Base-by-base conservation (phyloP, 2,113 vertebrate species). In the Melanerpes formicivorus region DNA sequence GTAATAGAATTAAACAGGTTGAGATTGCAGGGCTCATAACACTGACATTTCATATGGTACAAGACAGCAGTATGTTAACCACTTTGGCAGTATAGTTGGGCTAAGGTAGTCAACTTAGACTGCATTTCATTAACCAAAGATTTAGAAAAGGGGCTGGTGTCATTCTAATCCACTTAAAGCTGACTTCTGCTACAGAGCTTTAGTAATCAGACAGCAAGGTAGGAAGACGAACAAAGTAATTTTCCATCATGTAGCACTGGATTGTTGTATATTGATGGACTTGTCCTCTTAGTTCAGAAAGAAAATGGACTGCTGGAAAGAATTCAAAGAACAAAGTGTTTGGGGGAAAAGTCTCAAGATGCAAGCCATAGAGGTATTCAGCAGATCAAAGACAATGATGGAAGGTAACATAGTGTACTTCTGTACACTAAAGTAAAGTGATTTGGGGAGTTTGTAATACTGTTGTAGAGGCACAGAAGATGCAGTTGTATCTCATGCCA, bases 301-400 rank as follows among this genome's bases (percentile, higher is more conserved):
- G 77, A 88, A 93, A 90, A 93, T 88, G 50, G 34, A 27, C 54
- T 88, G 1, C 11, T 93, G 80, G 83, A 83, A 59, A 75, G 73
- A 91, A 95, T 84, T 94, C 65, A 90, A 83, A 83, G 60, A 69
- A 64, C 27, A 4, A 90, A 85, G 58, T 60, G 48, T 71, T 76
- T 42, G 27, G 64, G 44, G 58, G 11, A 52, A 70, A 79, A 18
- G 48, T 88, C 23, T 86, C 55, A 62, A 86, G 76, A 58, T 2
- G 2, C 26, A 78, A 75, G 32, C 16, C 1, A 5, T 78, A 6
- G 25, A 37, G 1, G 0, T 70, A n/a, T 54, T 75, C 65, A 84
- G 77, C 73, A 78, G 52, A 80, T 78, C 30, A 74, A 80, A 77
- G 69, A 32, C 63, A 75, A 77, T 32, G 65, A 34, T 50, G 27